Evolutionary conservation across 2,888 invertebrate genomes (phyloP).

Genomic region (Gymnosoma rotundatum): DNA sequence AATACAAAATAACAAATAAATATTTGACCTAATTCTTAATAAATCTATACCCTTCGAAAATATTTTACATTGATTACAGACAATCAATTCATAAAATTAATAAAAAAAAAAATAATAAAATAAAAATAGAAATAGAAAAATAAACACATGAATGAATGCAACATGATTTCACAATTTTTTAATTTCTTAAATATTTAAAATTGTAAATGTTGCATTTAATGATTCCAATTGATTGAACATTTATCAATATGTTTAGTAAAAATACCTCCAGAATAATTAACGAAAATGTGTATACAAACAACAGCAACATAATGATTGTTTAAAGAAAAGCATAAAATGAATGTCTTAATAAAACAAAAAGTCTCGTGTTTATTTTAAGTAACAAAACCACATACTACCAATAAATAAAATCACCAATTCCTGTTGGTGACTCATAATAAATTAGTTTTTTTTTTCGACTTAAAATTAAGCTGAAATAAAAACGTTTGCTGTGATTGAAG

Average conservation of each 20-base stretch:
- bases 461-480: background rate
- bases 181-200: conserved; percentile 33
- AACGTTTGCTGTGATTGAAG: conserved; percentile 26
- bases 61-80: conserved; percentile 27
- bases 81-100: conserved; percentile 56
- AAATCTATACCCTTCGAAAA: conserved; percentile 41
- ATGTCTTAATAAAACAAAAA: conserved; percentile 44
- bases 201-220: conserved; percentile 8
- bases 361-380: conserved; percentile 34
- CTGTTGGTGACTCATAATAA: conserved; percentile 61
- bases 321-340: conserved; percentile 33
- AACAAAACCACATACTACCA: background rate
- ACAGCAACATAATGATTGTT: background rate
- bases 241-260: background rate
- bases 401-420: conserved; percentile 29
- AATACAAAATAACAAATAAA: conserved; percentile 16
- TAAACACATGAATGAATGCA: conserved; percentile 15
- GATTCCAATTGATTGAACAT: conserved; percentile 49
- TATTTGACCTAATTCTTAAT: conserved; percentile 48
- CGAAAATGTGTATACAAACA: background rate
- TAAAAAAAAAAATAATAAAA: too few species aligned
- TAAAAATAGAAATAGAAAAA: background rate
- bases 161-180: conserved; percentile 44
- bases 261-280: background rate
- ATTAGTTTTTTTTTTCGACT: background rate